These are phyloP conservation scores for Drosophila baimaii DNA, from an alignment of 1,140 invertebrate species.

Conservation along the genomic window DNA sequence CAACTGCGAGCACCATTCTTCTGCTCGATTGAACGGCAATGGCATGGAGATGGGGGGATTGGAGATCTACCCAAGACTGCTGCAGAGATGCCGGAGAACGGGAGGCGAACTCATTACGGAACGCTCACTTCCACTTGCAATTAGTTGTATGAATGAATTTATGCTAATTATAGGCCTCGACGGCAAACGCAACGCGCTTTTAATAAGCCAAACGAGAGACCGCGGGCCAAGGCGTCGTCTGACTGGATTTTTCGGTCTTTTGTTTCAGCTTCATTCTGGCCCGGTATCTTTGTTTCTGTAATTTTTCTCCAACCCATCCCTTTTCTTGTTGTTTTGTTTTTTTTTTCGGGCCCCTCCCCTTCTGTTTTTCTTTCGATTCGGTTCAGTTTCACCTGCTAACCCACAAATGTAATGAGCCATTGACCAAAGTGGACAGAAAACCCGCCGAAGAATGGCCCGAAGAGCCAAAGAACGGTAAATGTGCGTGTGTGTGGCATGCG, in stretches of 20 bases:
- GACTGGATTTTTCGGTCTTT: conserved; percentile 34
- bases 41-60: not conserved
- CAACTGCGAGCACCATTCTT: conserved; percentile 40
- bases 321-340: not conserved
- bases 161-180: conserved; percentile 75
- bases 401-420: conserved; percentile 80
- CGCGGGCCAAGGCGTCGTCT: conserved; percentile 12
- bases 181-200: conserved; percentile 78
- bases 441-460: conserved; percentile 30
- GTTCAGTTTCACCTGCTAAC: conserved; percentile 76
- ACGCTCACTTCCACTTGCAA: conserved; percentile 78
- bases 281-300: conserved; percentile 38
- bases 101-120: conserved; percentile 68
- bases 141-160: conserved; percentile 81
- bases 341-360: not conserved
- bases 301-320: conserved; percentile 14
- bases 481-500: conserved; percentile 75
- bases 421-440: conserved; percentile 66
- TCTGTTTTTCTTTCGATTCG: conserved; percentile 52
- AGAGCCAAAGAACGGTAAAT: conserved; percentile 62
- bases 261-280: conserved; percentile 30
- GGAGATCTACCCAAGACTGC: conserved; percentile 1
- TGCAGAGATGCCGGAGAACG: conserved; percentile 5
- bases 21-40: conserved; percentile 54
- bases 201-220: conserved; percentile 59